Evolutionary conservation across 2,888 invertebrate genomes (phyloP), one percentile per base, ranked within the genome.

Genomic region (Helobdella robusta): DNA sequence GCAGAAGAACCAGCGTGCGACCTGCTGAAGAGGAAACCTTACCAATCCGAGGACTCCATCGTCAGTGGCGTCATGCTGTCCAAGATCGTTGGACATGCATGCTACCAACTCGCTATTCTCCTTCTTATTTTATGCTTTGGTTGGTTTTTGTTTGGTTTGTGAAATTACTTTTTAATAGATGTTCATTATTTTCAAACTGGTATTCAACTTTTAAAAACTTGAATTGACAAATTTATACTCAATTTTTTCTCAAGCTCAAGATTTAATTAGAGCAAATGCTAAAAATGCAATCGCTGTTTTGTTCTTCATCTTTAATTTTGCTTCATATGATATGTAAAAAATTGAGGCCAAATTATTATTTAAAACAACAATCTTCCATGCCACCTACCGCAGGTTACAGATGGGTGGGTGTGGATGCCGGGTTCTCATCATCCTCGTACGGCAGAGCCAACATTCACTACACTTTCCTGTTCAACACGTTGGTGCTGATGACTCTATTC

Each of bases 91-190:
- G 34, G 58, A 20, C 64, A 64, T 44, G 56, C 56, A 8, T 28
- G 20, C 28, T 64, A 64, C 46, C 34, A 64, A 52, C 44, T 64
- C 23, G 30, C 40, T n/a, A 18, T 58, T n/a, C 56, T 64, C 5
- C 35, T 36, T 2, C 28, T 40, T 11, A 84, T 98, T 73, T 58
- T 64, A n/a, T 64, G 50, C 60, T 28, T 28, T 20, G 18, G 32
- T 30, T 18, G 28, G 18, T 56, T n/a, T 3, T 5, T n/a, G n/a
- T 3, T 20, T 2, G n/a, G 30, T 15, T 3, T 48, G 48, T 6
- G 32, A 56, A 25, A 28, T 30, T 56, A n/a, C 32, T 32, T 56
- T 11, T n/a, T 5, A 4, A 30, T n/a, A 1, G 56, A 3, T n/a
- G 1, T 30, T 56, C n/a, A 30, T 56, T 56, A n/a, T n/a, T n/a